Evolutionary conservation across 2,113 vertebrate species (phyloP), one percentile per base, ranked within the genome.

Genomic region (Thalassarche chlororhynchos): DNA sequence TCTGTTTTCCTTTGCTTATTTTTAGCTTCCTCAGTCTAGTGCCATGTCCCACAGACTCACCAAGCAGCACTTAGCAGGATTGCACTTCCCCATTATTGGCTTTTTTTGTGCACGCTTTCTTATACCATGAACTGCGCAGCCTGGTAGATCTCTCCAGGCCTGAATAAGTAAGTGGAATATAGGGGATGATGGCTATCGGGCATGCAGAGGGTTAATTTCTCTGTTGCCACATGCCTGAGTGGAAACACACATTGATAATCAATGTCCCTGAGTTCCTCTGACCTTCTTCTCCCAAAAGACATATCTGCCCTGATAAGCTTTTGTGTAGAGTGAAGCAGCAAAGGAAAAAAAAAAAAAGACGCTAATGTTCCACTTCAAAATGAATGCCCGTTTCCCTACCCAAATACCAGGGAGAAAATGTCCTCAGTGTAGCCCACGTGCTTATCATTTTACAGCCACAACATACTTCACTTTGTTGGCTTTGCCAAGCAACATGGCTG

Each of bases 401-500:
- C 52, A 70, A 80, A 89, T 64, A 64, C 61, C 55, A 89, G 46
- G n/a, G 69, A 84, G 64, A 91, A 91, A 62, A 38, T 6, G 10
- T 40, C 62, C 40, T 62, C 84, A 74, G 25, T 20, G 25, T 16
- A 96, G 71, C 57, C 91, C 86, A 74, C 51, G 84, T 74, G 47
- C 95, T 91, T 97, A 96, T 93, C 94, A 44, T 93, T 97, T 94
- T 83, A 91, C 57, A 95, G 87, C 83, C 97, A 93, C 89, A 96
- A 93, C 89, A 89, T n/a, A 79, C 93, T 97, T 95, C 3, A 26
- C 86, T 96, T 94, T 96, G 81, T 88, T 78, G 93, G 71, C 84
- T 95, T 97, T 97, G 95, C 96, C 96, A 89, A 96, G 94, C 14
- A 86, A 79, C 87, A 93, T 55, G 78, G 94, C 85, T 82, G 86